Evolutionary conservation across 2,888 invertebrate genomes (phyloP).

Genomic region (Rhagonycha fulva): DNA sequence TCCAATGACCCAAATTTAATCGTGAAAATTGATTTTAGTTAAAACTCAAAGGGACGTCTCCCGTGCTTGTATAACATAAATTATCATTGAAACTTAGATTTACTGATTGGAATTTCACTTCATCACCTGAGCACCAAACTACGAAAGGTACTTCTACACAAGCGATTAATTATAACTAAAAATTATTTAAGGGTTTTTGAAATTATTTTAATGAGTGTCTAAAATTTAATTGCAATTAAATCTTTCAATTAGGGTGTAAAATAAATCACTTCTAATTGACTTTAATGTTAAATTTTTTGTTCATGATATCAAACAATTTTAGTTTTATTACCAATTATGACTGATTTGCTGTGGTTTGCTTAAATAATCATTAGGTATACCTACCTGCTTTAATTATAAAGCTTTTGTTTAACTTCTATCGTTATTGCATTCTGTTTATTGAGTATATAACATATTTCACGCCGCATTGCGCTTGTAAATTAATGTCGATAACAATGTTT

Average conservation of each 20-base stretch:
- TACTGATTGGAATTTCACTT: not conserved
- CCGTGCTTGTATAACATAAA: not conserved
- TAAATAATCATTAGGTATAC: conserved; percentile 3
- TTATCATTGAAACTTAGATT: not conserved
- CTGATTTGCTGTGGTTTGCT: conserved; percentile 1
- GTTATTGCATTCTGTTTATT: conserved; percentile 9
- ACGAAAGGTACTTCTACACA: not conserved
- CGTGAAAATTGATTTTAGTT: not conserved
- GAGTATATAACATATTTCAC: conserved; percentile 12
- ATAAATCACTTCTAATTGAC: not conserved
- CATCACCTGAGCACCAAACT: not conserved
- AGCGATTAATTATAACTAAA: not conserved
- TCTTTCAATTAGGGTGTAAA: not conserved
- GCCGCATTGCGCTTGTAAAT: conserved; percentile 21
- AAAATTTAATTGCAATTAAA: not conserved
- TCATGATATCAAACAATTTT: not conserved
- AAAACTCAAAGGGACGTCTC: too few relatives aligned
- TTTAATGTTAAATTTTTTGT: not conserved
- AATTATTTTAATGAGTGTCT: not conserved
- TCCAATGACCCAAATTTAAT: not conserved
- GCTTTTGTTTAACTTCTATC: conserved; percentile 3
- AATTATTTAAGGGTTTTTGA: not conserved
- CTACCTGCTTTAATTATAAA: conserved; percentile 15
- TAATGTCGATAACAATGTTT: conserved; percentile 16
- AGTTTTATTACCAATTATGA: not conserved